Evolutionary conservation across 2,888 invertebrate species (phyloP).

Genomic region (Drosophila algonquin): DNA sequence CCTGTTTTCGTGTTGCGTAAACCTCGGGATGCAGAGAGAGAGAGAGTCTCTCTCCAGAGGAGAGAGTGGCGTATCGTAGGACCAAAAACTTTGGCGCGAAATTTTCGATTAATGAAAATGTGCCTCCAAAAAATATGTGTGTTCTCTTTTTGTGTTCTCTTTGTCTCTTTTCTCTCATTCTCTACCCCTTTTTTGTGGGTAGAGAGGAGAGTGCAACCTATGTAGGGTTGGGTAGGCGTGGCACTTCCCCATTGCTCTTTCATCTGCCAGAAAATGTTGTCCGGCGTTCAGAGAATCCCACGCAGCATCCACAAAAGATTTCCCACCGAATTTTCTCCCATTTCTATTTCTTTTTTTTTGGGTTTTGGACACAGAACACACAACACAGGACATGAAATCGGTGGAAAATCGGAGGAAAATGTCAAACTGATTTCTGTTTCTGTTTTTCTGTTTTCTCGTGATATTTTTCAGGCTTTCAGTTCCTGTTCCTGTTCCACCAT

Average conservation of each 20-base stretch:
- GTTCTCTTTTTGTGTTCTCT: not conserved
- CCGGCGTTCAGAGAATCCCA: slow-evolving; percentile 62
- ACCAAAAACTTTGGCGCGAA: slow-evolving; percentile 68
- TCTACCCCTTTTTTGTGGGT: not conserved
- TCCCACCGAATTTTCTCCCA: slow-evolving; percentile 11
- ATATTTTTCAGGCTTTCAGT: slow-evolving; percentile 4
- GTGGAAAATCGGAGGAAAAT: not conserved
- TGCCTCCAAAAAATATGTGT: slow-evolving; percentile 16
- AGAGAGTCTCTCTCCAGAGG: not conserved
- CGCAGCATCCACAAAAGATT: slow-evolving; percentile 44
- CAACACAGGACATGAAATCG: slow-evolving; percentile 1
- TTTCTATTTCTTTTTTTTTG: not conserved
- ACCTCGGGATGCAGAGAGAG: not conserved
- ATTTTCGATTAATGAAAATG: slow-evolving; percentile 76
- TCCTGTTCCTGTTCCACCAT: not conserved
- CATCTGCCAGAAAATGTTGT: slow-evolving; percentile 56
- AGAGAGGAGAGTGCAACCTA: slow-evolving; percentile 25
- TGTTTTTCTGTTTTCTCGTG: not conserved
- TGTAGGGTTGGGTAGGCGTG: slow-evolving; percentile 14
- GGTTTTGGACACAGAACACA: slow-evolving; percentile 1
- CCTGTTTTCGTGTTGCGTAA: slow-evolving; percentile 47
- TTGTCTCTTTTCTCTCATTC: not conserved
- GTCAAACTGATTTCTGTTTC: not conserved
- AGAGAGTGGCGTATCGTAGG: not conserved
- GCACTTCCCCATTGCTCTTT: slow-evolving; percentile 65